Percentiles rank a stretch among this genome's conserved stretches.
Conservation (phyloP, 2,888 invertebrate genomes). For the Encarsia formosa region DNA sequence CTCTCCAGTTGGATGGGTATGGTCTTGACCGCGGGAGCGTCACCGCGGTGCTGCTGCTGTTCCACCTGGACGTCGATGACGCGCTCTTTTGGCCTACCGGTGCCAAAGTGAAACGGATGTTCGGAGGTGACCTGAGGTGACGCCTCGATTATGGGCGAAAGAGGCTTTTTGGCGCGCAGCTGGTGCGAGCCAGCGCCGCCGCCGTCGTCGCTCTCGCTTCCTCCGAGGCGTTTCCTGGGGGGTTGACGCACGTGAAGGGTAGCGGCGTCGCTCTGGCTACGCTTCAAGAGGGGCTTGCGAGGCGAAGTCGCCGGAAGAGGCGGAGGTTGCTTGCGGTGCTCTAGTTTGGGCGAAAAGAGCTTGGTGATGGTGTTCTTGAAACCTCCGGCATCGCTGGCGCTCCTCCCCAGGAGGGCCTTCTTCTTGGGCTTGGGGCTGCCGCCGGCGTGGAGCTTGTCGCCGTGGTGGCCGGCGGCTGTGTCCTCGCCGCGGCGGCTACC, state of each 20-base stretch:
- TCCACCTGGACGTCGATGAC: too few species aligned
- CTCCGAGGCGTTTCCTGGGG: conserved; percentile 58
- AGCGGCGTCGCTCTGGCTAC: conserved; percentile 57
- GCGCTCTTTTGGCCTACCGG: conserved; percentile 33
- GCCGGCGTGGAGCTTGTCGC: conserved; percentile 31
- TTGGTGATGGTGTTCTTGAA: conserved; percentile 40
- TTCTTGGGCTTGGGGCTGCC: conserved; percentile 52
- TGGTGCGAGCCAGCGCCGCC: conserved; percentile 54
- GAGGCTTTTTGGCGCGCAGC: conserved; percentile 62
- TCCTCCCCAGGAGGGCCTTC: conserved; percentile 52
- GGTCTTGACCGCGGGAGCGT: background rate
- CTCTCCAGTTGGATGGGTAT: too few species aligned
- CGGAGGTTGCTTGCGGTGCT: conserved; percentile 31
- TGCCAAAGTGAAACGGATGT: conserved; percentile 39
- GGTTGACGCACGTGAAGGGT: conserved; percentile 57
- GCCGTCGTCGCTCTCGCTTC: conserved; percentile 58
- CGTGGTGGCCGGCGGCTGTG: conserved; percentile 32
- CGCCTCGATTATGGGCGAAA: conserved; percentile 77
- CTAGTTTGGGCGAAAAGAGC: conserved; percentile 43
- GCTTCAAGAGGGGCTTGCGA: conserved; percentile 1
- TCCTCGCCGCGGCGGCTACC: conserved; percentile 57
- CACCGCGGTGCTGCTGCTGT: background rate
- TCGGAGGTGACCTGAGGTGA: conserved; percentile 56
- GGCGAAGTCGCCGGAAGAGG: too few species aligned
- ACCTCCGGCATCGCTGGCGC: conserved; percentile 50